Evolutionary conservation across 2,888 invertebrate species (phyloP), one percentile per base, ranked within the genome.

Genomic region (Lithosia quadra): DNA sequence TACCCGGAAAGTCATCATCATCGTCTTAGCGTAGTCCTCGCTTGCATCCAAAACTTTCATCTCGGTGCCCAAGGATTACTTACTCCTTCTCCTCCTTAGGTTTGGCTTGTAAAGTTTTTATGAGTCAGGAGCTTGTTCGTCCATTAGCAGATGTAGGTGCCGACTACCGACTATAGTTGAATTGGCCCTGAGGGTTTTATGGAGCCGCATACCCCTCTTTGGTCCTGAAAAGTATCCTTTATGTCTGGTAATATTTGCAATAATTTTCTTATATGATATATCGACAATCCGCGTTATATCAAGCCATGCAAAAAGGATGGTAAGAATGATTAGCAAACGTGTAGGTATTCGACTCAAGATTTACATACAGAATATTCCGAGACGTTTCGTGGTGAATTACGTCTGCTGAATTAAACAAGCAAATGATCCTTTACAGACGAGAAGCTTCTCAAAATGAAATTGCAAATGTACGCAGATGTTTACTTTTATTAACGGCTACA

Each of bases 401-500:
- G 33, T 21, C 22, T n/a, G 34, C 55, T 34, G 22, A 63, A 63
- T 63, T 36, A 55, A 33, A 63, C 53, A 56, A 56, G 36, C 55
- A 63, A 56, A 36, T n/a, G 22, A 56, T 63, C 55, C 34, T 13
- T 36, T 63, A 22, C 34, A 34, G 22, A 55, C 22, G 55, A 15
- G 33, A 22, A 18, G 4, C 55, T 55, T 55, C 55, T 56, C 63
- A 63, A 63, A 63, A 63, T 56, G 13, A 63, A 55, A 49, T 49
- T 49, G 49, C 49, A 49, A 49, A 49, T 49, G 49, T 49, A 49
- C 56, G 24, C 15, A 49, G 49, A 49, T 49, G 49, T 49, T 49
- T 49, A 49, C 49, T 9, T 49, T 49, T 49, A 49, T 49, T n/a
- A 56, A 56, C 22, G 10, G 15, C 15, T 24, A 15, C 13, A 56